Evolutionary conservation across 2,888 invertebrate species (phyloP).

Genomic region (Anthoptus insignis): DNA sequence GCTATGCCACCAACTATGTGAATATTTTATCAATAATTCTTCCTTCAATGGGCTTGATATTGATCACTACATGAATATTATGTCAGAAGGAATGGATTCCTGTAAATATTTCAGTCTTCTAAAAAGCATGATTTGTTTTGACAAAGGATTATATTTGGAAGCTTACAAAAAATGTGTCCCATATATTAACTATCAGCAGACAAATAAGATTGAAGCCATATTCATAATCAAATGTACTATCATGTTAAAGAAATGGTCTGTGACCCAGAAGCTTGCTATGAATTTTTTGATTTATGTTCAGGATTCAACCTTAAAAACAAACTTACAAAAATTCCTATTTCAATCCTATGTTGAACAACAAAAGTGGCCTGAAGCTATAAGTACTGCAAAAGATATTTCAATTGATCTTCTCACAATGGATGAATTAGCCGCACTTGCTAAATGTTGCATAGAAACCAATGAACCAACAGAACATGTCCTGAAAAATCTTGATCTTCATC

Average conservation of each 20-base stretch:
- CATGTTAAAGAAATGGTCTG: constrained; percentile 74
- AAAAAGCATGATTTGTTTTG: constrained; percentile 85
- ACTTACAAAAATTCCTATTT: constrained; percentile 68
- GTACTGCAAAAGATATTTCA: constrained; percentile 65
- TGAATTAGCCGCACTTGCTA: constrained; percentile 68
- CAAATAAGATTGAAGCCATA: constrained; percentile 68
- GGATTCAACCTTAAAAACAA: constrained; percentile 58
- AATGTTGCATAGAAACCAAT: constrained; percentile 71
- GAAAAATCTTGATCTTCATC: constrained; percentile 61
- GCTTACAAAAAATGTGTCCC: constrained; percentile 84
- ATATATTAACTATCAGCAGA: constrained; percentile 72
- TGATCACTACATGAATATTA: constrained; percentile 77
- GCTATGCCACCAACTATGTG: constrained; percentile 71
- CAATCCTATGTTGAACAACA: constrained; percentile 71
- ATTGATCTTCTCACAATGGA: constrained; percentile 55
- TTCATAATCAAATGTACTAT: constrained; percentile 75
- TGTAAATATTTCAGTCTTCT: constrained; percentile 88
- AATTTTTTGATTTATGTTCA: constrained; percentile 75
- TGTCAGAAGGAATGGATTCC: constrained; percentile 85
- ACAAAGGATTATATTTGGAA: constrained; percentile 82
- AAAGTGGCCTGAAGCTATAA: constrained; percentile 84
- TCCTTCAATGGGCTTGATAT: constrained; percentile 72
- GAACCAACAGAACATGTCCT: constrained; percentile 63
- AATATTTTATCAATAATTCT: constrained; percentile 64
- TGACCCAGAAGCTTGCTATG: constrained; percentile 72